Base-by-base conservation (phyloP, 2,888 invertebrate genomes). In the Nomada ferruginata region DNA sequence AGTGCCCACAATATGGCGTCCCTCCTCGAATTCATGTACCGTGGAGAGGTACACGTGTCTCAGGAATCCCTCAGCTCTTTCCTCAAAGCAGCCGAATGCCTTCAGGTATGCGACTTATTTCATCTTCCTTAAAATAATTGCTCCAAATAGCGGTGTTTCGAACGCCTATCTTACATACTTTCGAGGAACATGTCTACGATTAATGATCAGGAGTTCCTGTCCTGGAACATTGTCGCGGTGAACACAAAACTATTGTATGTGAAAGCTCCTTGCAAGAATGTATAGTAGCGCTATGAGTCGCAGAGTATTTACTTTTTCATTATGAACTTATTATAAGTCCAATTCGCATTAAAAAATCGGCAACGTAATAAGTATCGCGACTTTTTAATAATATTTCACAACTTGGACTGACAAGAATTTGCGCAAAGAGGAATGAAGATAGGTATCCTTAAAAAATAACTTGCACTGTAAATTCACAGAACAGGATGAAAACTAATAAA, bases 11-110 rank as follows among this genome's bases (percentile, higher is more conserved):
- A 98, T 94, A 97, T 98, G 97, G 97, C 97, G 87, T 97, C 98
- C 63, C 95, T 98, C 87, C 95, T 98, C 87, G 98, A 98, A 94
- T 98, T 98, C 94, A 98, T 98, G 98, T 98, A 98, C 95, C 98
- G 98, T 94, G 98, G 98, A 79, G 98, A 98, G 94, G 98, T 98
- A 90, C 98, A 98, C 94, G 97, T 98, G 91, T 97, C 97, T 90
- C 98, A 98, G 94, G 98, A 98, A 94, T 97, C 97, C 87, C 96
- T 98, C 89, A 97, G 97, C 92, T 97, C 97, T 94, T 98, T 98
- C 94, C 96, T 98, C 86, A 98, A 98, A 94, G 97, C 98, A 88
- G 98, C 98, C 75, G 98, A 98, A 94, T 97, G 97, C 94, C 95
- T 98, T 91, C 98, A 98, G 96, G 97, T 97, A 91, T 81, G 91